Conservation (phyloP, 2,888 invertebrate species). For the Tiliacea aurago region DNA sequence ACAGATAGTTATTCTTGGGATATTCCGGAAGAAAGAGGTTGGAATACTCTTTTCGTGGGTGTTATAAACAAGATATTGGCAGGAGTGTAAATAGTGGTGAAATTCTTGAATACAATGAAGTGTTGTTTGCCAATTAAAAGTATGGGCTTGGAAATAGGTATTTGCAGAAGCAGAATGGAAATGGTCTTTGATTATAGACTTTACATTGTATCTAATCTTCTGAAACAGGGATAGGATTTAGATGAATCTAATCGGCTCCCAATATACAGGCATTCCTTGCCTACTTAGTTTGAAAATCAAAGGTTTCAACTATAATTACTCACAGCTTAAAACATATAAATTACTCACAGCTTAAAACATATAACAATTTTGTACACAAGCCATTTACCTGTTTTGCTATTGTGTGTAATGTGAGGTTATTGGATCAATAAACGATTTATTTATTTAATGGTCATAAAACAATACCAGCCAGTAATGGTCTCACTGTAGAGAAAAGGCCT, state of each 20-base stretch:
- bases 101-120: neutral
- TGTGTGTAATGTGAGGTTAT: neutral
- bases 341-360: neutral
- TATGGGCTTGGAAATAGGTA: neutral
- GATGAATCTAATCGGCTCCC: neutral
- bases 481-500: neutral
- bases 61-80: slow-evolving; percentile 29
- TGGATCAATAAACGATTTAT: neutral
- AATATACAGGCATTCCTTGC: too few relatives aligned
- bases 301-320: neutral
- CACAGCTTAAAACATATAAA: neutral
- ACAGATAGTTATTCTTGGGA: slow-evolving; percentile 10
- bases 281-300: neutral
- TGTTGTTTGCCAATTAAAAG: neutral
- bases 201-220: neutral
- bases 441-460: neutral
- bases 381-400: neutral
- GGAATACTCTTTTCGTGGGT: slow-evolving; percentile 8
- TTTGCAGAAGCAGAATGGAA: neutral
- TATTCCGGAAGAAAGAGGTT: slow-evolving; percentile 13
- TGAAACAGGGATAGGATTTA: neutral
- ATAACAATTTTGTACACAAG: neutral
- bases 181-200: neutral
- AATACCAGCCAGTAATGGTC: neutral
- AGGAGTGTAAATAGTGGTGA: neutral